phyloP scores from a whole-genome alignment of 2,888 invertebrate species.

The Cetonia aurata region DNA sequence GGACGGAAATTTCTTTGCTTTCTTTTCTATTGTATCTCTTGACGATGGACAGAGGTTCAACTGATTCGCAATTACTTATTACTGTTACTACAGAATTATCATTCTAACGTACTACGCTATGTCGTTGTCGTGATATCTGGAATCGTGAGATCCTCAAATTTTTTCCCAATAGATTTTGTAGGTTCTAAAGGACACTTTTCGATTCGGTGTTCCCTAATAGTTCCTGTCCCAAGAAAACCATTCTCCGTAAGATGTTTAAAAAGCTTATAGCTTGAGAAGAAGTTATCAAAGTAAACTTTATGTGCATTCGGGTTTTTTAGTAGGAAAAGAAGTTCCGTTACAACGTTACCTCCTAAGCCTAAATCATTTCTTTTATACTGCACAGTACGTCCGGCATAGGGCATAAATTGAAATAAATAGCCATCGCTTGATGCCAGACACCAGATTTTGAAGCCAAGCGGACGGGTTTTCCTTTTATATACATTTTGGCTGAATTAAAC shows the following conservation, averaged over 20 bases:
- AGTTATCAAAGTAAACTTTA: conserved; percentile 9
- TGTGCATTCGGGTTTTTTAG: neutral
- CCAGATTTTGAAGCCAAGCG: conserved; percentile 3
- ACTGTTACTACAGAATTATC: conserved; percentile 10
- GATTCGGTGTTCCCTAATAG: no score
- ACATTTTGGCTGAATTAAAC: neutral
- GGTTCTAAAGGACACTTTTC: no score
- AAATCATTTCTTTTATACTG: neutral
- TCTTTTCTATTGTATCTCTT: conserved; percentile 2
- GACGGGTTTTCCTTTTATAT: conserved; percentile 7
- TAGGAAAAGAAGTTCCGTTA: neutral
- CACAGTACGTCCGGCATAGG: neutral
- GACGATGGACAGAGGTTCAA: neutral
- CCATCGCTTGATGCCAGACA: conserved; percentile 2
- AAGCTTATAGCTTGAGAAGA: conserved; percentile 5
- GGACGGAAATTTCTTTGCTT: neutral
- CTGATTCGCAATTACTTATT: conserved; percentile 12
- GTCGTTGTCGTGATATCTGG: neutral
- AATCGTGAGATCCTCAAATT: neutral
- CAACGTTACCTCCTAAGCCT: neutral
- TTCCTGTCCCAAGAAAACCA: no score
- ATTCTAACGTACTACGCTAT: conserved; percentile 5
- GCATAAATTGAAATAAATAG: conserved; percentile 5
- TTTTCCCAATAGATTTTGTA: neutral
- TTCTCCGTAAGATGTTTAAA: neutral